Evolutionary conservation across 2,888 invertebrate species (phyloP).

Genomic region (Morpho achilles): DNA sequence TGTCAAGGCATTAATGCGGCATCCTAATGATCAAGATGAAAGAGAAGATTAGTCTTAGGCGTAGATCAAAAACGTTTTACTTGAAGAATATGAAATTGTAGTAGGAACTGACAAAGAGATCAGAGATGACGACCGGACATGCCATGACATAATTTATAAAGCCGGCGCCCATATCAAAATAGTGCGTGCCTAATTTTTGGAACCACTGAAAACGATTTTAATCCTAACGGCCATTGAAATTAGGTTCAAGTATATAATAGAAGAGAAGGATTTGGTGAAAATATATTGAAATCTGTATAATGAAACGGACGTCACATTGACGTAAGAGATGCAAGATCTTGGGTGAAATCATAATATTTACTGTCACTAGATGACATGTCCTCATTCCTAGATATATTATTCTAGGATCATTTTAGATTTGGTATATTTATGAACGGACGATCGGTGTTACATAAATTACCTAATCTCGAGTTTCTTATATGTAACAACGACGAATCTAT

Average conservation of each 20-base stretch:
- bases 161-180: conserved; percentile 65
- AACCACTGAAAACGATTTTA: conserved; percentile 42
- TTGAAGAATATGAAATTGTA: conserved; percentile 44
- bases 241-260: conserved; percentile 40
- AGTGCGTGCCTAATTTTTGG: conserved; percentile 45
- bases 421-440: conserved; percentile 16
- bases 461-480: conserved; percentile 10
- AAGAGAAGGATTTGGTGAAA: conserved; percentile 46
- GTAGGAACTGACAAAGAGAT: conserved; percentile 53
- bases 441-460: conserved; percentile 12
- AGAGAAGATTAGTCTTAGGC: conserved; percentile 44
- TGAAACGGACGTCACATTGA: conserved; percentile 76
- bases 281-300: conserved; percentile 52
- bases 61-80: conserved; percentile 52
- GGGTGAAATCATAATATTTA: conserved; percentile 72
- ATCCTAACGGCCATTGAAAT: conserved; percentile 41
- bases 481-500: conserved; percentile 13
- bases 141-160: conserved; percentile 68
- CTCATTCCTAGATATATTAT: conserved; percentile 64
- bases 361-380: conserved; percentile 59
- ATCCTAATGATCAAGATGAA: conserved; percentile 42
- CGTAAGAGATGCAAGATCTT: conserved; percentile 72
- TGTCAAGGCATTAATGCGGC: conserved; percentile 39
- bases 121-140: conserved; percentile 68
- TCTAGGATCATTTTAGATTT: conserved; percentile 32